phyloP scores from a whole-genome alignment of 2,113 vertebrate species.

The Coracopsis vasa region DNA sequence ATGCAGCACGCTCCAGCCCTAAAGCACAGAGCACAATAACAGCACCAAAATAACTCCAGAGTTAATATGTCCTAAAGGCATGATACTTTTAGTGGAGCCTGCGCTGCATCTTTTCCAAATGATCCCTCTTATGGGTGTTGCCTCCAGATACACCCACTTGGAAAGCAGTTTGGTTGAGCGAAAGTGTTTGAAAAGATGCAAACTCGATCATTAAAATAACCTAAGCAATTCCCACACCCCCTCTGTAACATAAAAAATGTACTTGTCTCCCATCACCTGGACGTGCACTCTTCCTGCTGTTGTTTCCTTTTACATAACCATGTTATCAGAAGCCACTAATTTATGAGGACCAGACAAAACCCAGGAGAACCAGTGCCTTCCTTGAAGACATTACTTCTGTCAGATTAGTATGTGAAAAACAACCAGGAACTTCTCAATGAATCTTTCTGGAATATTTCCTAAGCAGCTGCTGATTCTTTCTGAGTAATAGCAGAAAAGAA shows the following conservation, averaged over 20 bases:
- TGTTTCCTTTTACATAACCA: not conserved
- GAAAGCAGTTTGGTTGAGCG: not conserved
- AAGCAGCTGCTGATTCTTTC: slow-evolving; percentile 59
- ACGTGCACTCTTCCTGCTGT: not conserved
- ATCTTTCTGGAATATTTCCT: slow-evolving; percentile 61
- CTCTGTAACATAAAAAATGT: not conserved
- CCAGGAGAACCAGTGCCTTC: not conserved
- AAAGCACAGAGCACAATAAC: not conserved
- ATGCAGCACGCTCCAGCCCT: not conserved
- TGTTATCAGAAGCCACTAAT: not conserved
- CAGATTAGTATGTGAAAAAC: slow-evolving; percentile 37
- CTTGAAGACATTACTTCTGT: slow-evolving; percentile 20
- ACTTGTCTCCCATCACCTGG: not conserved
- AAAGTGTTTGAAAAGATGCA: not conserved
- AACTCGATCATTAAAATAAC: not conserved
- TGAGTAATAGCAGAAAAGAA: slow-evolving; percentile 57
- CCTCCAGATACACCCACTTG: not conserved
- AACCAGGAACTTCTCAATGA: not conserved
- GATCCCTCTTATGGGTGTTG: not conserved
- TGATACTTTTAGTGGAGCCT: not conserved
- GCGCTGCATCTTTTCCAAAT: not conserved
- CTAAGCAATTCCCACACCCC: not conserved
- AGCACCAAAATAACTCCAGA: not conserved
- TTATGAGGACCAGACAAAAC: not conserved
- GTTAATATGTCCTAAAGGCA: not conserved